Base-by-base conservation (phyloP, 2,797 vertebrate genomes). In the Phyllotis vaccarum region DNA sequence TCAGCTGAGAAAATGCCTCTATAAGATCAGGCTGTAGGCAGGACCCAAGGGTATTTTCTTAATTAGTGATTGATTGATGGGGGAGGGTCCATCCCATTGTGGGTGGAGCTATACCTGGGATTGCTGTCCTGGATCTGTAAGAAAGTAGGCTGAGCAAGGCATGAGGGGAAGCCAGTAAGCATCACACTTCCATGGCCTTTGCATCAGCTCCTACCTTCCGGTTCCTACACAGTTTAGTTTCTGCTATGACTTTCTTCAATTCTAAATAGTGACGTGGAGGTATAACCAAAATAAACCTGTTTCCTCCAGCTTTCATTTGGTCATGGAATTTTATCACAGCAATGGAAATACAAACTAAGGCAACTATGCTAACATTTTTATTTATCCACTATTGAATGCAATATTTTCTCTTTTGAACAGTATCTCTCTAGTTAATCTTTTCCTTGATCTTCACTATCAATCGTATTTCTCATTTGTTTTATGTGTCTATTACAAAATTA, bases 401-500 rank as follows among this genome's bases (percentile, higher is more conserved):
- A 34, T 62, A 49, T 6, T 93, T 54, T 86, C 92, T 96, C 54
- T 87, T 66, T 60, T 89, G 64, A 80, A 58, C 9, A 76, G 8
- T 56, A 29, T 91, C 82, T 85, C 22, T 9, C 17, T 85, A 12
- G 60, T 21, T 49, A 6, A 64, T 37, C 17, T 93, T 91, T 86
- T 74, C 27, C 6, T 62, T 89, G 37, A 21, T 92, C 34, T 96
- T 95, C 89, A 78, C 46, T 58, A 37, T 94, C 74, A 92, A 22
- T 96, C 58, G 46, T 66, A 80, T 40, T 95, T 91, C 62, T 90
- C 85, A 93, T 94, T 88, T 93, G 90, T 87, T 92, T 96, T 79
- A 78, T 72, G 3, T 72, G n/a, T 86, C 62, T 96, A 56, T 94
- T 97, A 94, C 79, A 93, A 95, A 94, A 90, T 94, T 95, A 96